Conservation (phyloP, 2,797 vertebrate species). For the Tympanoctomys barrerae region DNA sequence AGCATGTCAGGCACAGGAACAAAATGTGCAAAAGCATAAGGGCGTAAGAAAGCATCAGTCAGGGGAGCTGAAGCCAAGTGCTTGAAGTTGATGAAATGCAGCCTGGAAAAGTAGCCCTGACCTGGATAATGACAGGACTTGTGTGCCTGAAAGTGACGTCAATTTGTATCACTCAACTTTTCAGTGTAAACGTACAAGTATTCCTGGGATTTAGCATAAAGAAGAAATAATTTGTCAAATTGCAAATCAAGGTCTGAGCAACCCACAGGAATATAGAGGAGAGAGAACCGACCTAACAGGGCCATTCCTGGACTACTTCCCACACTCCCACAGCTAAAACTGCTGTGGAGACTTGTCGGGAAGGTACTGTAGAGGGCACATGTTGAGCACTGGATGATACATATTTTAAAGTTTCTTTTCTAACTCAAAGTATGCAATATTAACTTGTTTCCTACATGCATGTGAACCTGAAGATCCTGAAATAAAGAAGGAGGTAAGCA, state of each 20-base stretch:
- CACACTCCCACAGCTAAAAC: not conserved
- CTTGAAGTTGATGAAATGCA: not conserved
- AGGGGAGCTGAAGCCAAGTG: not conserved
- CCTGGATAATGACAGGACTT: not conserved
- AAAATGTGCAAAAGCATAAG: not conserved
- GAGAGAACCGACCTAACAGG: not conserved
- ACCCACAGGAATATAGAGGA: not conserved
- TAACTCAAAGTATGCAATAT: not conserved
- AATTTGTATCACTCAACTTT: not conserved
- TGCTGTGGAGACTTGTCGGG: not conserved
- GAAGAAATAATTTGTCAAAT: not conserved
- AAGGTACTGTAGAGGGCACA: not conserved
- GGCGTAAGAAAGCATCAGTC: not conserved
- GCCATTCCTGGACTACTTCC: not conserved
- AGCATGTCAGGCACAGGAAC: slow-evolving; percentile 24
- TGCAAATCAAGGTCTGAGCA: not conserved
- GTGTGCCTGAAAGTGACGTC: not conserved
- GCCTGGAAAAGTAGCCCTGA: not conserved
- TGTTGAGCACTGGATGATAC: not conserved
- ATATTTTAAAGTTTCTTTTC: not conserved
- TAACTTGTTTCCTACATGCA: not conserved
- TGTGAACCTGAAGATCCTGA: not conserved
- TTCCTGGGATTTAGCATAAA: not conserved
- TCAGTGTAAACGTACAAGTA: not conserved
- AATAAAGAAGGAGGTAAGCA: not conserved